These are phyloP conservation scores for Chelonia mydas DNA, from an alignment of 2,797 vertebrate species.

Conservation along the genomic window DNA sequence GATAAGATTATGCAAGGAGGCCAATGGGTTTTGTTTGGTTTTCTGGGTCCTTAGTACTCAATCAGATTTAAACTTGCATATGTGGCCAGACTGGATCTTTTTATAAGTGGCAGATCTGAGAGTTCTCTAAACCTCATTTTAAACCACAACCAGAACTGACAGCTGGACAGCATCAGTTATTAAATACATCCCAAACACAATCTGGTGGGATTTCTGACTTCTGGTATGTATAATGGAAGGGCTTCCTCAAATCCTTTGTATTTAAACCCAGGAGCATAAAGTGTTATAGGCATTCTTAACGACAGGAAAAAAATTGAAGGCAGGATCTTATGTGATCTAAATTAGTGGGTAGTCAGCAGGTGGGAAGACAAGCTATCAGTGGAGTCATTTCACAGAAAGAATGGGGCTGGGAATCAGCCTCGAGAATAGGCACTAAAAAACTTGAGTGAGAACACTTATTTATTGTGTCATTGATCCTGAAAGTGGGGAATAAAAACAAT, in stretches of 20 bases:
- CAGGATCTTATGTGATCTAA: not conserved
- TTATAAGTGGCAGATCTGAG: not conserved
- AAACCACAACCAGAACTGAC: not conserved
- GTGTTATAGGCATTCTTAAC: not conserved
- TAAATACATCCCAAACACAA: not conserved
- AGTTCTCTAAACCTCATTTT: not conserved
- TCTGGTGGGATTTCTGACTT: not conserved
- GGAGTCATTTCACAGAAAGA: not conserved
- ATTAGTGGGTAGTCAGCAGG: not conserved
- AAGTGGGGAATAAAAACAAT: not conserved
- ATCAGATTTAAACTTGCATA: not conserved
- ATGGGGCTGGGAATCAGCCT: not conserved
- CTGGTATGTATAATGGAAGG: not conserved
- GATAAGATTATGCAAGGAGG: not conserved
- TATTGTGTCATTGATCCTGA: not conserved
- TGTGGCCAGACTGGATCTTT: not conserved
- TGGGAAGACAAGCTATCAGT: not conserved
- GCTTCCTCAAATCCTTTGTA: not conserved
- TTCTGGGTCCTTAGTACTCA: not conserved
- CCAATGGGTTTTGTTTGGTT: not conserved
- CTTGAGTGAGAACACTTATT: not conserved
- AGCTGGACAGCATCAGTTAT: not conserved
- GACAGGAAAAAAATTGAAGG: not conserved
- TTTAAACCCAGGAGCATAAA: conserved; percentile 10
- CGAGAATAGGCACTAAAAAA: not conserved